Base-by-base conservation (phyloP, 2,888 invertebrate genomes). In the Yponomeuta evonymella region DNA sequence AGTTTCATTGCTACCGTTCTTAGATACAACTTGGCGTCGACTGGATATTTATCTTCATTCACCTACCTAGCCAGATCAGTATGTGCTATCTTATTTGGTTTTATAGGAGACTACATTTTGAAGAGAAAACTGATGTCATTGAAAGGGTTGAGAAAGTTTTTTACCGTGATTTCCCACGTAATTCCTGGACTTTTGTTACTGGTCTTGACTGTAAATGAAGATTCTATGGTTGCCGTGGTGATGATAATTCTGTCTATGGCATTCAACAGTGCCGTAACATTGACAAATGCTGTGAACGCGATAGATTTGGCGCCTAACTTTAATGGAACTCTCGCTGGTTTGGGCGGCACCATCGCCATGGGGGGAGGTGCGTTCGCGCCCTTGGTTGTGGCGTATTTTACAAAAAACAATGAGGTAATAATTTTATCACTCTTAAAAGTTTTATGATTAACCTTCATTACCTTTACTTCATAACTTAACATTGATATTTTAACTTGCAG, bases 1-100 rank as follows among this genome's bases (percentile, higher is more conserved):
- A 95, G 95, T 76, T 96, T 95, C 80, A 93, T 96, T 78, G 95
- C 95, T 65, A 95, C 94, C 76, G 94, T 95, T 0, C 84, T 96
- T 66, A 95, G 95, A 8, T 96, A 96, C 78, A 93, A 95, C 77
- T 79, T 96, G 29, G 92, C 94, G 0, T 94, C 95, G 48, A 95
- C 96, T 12, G 96, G 96, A n/a, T 86, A 94, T 1, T 88, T 96
- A 66, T 94, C 96, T 1, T 94, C 95, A 2, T 79, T 96, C 69
- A 96, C 96, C 0, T 96, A 96, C 81, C 89, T 95, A 29, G 95
- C 94, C 0, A 93, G 96, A 75, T 85, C 96, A 77, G 74, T 95
- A 36, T 89, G 94, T 70, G 96, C 96, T 0, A 94, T 95, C 70
- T 88, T 94, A 71, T 96, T 96, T 81, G 96, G 96, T 64, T 91